phyloP scores from a whole-genome alignment of 2,797 vertebrate genomes.

The Tadarida brasiliensis region DNA sequence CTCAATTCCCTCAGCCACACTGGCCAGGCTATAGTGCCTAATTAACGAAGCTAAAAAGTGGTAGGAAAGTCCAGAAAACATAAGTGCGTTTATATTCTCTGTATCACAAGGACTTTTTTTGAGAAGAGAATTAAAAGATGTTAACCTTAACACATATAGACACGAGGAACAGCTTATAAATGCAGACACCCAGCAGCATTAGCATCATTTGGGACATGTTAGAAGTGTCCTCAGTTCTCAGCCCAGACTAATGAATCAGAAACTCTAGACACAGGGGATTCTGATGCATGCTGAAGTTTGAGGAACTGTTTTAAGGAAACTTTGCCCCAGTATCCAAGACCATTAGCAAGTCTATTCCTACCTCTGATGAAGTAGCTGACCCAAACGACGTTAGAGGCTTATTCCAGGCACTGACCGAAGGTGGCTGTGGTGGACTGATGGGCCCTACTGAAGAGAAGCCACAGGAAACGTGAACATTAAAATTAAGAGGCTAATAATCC shows the following conservation, averaged over 20 bases:
- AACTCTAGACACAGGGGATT: not conserved
- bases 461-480: constrained; percentile 1
- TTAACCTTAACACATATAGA: not conserved
- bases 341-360: constrained; percentile 80
- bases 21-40: not conserved
- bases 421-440: constrained; percentile 97
- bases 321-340: not conserved
- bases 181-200: not conserved
- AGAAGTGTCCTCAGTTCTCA: not conserved
- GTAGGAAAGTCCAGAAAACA: not conserved
- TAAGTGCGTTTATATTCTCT: not conserved
- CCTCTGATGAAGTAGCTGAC: constrained; percentile 93
- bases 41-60: not conserved
- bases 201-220: not conserved
- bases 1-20: too few relatives aligned
- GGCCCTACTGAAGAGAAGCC: constrained; percentile 92
- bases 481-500: not conserved
- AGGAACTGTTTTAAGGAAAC: not conserved
- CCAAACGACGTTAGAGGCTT: constrained; percentile 98
- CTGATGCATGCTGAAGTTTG: not conserved
- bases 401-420: constrained; percentile 99
- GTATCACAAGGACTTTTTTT: not conserved
- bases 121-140: not conserved
- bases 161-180: not conserved
- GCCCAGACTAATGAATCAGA: not conserved